These are phyloP conservation scores for Stegastes partitus DNA, from an alignment of 2,113 vertebrate species.

Conservation along the genomic window DNA sequence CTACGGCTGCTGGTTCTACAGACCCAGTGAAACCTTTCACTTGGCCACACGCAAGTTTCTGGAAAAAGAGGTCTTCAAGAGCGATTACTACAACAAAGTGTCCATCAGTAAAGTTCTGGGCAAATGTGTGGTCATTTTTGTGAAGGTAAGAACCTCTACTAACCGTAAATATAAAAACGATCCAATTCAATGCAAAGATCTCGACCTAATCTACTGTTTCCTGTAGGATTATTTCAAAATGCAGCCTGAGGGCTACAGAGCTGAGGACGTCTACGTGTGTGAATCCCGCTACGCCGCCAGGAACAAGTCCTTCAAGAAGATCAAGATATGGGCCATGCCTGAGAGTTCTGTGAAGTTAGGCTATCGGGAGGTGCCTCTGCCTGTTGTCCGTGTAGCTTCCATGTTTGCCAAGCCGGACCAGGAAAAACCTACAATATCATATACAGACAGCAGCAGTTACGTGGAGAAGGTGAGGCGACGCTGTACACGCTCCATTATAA, in stretches of 20 bases:
- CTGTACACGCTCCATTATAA: no score
- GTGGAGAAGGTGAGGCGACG: constrained; percentile 83
- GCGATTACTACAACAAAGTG: constrained; percentile 96
- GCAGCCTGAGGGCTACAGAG: constrained; percentile 92
- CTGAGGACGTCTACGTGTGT: constrained; percentile 95
- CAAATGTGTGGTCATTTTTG: constrained; percentile 98
- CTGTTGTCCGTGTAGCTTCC: constrained; percentile 95
- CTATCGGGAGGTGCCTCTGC: constrained; percentile 90
- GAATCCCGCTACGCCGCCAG: constrained; percentile 95
- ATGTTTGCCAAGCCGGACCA: constrained; percentile 94
- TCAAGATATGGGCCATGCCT: constrained; percentile 96
- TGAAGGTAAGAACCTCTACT: constrained; percentile 87
- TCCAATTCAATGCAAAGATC: background rate
- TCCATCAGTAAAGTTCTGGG: constrained; percentile 94
- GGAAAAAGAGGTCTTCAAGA: constrained; percentile 98
- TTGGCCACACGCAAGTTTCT: constrained; percentile 96
- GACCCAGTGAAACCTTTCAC: constrained; percentile 98
- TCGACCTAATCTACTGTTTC: background rate
- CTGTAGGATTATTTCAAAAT: constrained; percentile 96
- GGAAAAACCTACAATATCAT: constrained; percentile 87
- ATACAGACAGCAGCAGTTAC: constrained; percentile 78
- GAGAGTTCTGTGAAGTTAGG: constrained; percentile 89
- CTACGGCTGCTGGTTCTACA: constrained; percentile 98
- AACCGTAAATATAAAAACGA: background rate
- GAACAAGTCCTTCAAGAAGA: constrained; percentile 97